These are phyloP conservation scores for Sebastes umbrosus DNA, from an alignment of 2,797 vertebrate species.

Conservation along the genomic window DNA sequence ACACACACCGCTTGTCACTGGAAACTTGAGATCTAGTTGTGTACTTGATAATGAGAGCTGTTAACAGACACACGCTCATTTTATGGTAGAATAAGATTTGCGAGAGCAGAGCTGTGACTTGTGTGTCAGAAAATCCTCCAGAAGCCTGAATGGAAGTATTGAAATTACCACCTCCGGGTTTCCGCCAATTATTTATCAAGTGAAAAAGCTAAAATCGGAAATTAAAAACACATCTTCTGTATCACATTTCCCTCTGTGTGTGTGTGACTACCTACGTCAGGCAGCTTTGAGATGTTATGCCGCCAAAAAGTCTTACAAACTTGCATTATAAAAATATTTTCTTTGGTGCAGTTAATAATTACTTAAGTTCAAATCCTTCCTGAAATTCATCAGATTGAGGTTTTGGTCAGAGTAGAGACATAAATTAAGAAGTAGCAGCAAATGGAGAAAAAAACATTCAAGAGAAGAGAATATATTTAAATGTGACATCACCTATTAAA, in stretches of 20 bases:
- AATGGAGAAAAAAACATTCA: neutral
- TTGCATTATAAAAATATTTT: conserved; percentile 5
- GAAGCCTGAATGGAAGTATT: conserved; percentile 24
- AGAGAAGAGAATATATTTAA: neutral
- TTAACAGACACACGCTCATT: neutral
- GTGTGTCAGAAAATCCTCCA: neutral
- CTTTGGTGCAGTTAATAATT: conserved; percentile 4
- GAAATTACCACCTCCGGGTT: conserved; percentile 12
- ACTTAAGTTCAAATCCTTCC: neutral
- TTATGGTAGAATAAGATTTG: conserved; percentile 18
- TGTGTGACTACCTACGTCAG: neutral
- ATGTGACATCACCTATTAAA: conserved; percentile 17
- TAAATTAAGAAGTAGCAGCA: neutral
- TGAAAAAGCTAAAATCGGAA: conserved; percentile 10
- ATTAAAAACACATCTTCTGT: conserved; percentile 20
- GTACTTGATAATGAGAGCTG: conserved; percentile 11
- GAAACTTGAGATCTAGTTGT: conserved; percentile 12
- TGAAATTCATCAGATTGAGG: neutral
- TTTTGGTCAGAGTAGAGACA: neutral
- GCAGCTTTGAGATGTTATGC: neutral
- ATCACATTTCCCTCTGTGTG: conserved; percentile 10
- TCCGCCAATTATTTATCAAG: conserved; percentile 23
- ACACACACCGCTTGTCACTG: conserved; percentile 23
- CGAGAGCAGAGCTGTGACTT: conserved; percentile 3
- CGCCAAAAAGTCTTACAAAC: neutral